These are phyloP conservation scores for Apamea anceps DNA, from an alignment of 2,888 invertebrate species.

Conservation along the genomic window DNA sequence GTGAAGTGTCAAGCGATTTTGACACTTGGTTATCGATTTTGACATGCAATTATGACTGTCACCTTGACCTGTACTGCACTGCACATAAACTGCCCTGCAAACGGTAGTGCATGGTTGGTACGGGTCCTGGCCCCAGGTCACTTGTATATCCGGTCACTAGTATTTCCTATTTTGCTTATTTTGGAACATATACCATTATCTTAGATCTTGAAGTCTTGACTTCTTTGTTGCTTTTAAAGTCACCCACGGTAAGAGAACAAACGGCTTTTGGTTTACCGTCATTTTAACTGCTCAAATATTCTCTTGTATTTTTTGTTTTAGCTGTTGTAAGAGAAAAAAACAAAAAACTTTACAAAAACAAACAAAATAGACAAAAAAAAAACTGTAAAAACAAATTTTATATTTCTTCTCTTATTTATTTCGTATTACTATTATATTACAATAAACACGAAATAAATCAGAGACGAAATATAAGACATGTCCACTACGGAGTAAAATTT, in stretches of 20 bases:
- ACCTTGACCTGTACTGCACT: constrained; percentile 21
- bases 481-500: background rate
- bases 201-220: background rate
- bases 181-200: background rate
- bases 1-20: constrained; percentile 2
- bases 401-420: no score
- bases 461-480: background rate
- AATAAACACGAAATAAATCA: background rate
- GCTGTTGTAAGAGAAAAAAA: no score
- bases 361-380: no score
- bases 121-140: background rate
- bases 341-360: no score
- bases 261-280: background rate
- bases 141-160: no score
- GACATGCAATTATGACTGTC: background rate
- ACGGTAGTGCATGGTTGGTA: constrained; percentile 8
- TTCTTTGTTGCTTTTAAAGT: background rate
- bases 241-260: background rate
- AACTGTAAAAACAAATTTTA: no score
- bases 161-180: no score
- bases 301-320: background rate
- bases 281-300: background rate
- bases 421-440: no score
- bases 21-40: no score
- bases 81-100: constrained; percentile 6